A percentile compares a stretch with the other conserved stretches of the same genome.
phyloP scores from a whole-genome alignment of 2,797 vertebrate species.

The Pteronotus mesoamericanus region DNA sequence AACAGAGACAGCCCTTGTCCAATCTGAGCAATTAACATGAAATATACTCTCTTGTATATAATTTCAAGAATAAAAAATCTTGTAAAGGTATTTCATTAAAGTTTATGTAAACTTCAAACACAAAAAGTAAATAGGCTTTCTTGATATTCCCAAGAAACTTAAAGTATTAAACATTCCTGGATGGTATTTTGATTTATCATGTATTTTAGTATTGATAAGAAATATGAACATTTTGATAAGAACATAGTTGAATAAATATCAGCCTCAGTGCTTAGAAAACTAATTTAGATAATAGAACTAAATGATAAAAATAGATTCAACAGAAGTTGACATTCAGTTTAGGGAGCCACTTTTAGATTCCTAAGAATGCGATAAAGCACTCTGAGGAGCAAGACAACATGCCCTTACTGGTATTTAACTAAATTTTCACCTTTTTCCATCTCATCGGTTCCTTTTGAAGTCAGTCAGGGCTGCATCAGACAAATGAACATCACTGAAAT shows the following conservation, averaged over 20 bases:
- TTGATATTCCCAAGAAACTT: background rate
- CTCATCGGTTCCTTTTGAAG: background rate
- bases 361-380: background rate
- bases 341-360: background rate
- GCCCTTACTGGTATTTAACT: background rate
- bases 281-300: constrained; percentile 17
- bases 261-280: constrained; percentile 7
- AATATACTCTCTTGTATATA: background rate
- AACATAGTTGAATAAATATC: background rate
- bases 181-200: background rate
- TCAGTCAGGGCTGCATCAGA: background rate
- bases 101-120: constrained; percentile 1
- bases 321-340: constrained; percentile 10
- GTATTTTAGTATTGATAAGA: constrained; percentile 31
- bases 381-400: background rate
- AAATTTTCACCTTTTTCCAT: background rate
- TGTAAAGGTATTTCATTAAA: background rate
- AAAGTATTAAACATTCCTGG: background rate
- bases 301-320: constrained; percentile 23
- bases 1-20: background rate
- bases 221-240: background rate
- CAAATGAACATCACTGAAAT: background rate
- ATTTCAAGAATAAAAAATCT: background rate
- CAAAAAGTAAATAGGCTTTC: background rate
- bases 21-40: background rate